Evolutionary conservation across 2,797 vertebrate species (phyloP), one percentile per base, ranked within the genome.

Genomic region (Lemur catta): DNA sequence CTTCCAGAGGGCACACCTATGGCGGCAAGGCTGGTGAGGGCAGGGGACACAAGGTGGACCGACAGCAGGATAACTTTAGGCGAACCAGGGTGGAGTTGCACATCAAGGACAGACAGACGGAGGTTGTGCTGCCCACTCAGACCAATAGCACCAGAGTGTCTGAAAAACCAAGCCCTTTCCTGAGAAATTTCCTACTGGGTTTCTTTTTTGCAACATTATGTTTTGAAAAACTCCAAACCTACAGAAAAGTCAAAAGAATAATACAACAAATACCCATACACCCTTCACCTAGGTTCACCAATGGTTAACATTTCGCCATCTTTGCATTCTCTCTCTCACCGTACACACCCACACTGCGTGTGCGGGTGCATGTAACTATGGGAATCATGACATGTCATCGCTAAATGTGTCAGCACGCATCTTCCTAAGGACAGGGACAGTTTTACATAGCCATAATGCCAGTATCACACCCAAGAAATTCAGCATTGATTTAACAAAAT

Each of bases 61-160:
- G 18, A 50, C 3, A 57, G 74, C 59, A 63, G 85, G 65, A 6
- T 7, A 20, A 65, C 41, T 57, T 69, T 33, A 67, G 26, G 59
- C 0, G 10, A n/a, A 15, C 12, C 28, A 5, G 46, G 28, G 22
- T 22, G 22, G 6, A 30, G 30, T 2, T 8, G 15, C 33, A 13
- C 7, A 22, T 35, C 2, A 1, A 6, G 41, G 55, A 22, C 57
- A n/a, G 74, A 43, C 76, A 18, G 46, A 35, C 0, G 13, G 33
- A 46, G 15, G 61, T 67, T 10, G n/a, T 15, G 67, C 30, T 8
- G 38, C 67, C 17, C 26, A 11, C 9, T 33, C n/a, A 50, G 41
- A 48, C 52, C 4, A 12, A 4, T 15, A 35, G 10, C 13, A 0
- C 10, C 13, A 0, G 22, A 3, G 26, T 9, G 24, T 30, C 74